Evolutionary conservation across 2,888 invertebrate species (phyloP).

Genomic region (Unio delphinus): DNA sequence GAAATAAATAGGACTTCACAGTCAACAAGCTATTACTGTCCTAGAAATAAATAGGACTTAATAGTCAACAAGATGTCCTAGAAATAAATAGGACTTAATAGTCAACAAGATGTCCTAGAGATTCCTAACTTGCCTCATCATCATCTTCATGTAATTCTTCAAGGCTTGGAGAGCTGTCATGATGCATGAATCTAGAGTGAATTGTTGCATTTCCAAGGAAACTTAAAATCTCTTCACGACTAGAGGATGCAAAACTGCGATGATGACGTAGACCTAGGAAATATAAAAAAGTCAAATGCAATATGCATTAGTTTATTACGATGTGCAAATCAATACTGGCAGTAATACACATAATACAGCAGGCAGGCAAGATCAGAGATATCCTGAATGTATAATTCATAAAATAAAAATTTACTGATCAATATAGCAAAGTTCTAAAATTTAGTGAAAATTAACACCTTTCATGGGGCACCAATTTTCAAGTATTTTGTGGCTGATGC

Average conservation of each 20-base stretch:
- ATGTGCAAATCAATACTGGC: no score
- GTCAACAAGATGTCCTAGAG: background rate
- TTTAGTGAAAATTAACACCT: no score
- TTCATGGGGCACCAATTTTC: no score
- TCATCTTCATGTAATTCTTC: constrained; percentile 46
- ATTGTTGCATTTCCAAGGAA: constrained; percentile 25
- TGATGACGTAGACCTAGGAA: constrained; percentile 16
- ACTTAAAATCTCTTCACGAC: constrained; percentile 27
- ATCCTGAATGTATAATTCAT: no score
- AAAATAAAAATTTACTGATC: no score
- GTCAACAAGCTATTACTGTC: background rate
- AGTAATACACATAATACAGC: no score
- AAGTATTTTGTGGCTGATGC: no score
- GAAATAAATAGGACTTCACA: background rate
- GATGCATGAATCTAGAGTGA: constrained; percentile 8
- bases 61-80: background rate
- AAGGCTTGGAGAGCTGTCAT: constrained; percentile 42
- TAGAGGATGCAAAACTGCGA: constrained; percentile 19
- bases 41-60: background rate
- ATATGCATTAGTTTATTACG: no score
- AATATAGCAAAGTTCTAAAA: no score
- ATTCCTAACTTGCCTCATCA: constrained; percentile 22
- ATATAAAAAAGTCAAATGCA: background rate
- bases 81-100: background rate
- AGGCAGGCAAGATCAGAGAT: no score